Evolutionary conservation across 2,797 vertebrate species (phyloP), one percentile per base, ranked within the genome.

Genomic region (Euphonia xanthogaster): DNA sequence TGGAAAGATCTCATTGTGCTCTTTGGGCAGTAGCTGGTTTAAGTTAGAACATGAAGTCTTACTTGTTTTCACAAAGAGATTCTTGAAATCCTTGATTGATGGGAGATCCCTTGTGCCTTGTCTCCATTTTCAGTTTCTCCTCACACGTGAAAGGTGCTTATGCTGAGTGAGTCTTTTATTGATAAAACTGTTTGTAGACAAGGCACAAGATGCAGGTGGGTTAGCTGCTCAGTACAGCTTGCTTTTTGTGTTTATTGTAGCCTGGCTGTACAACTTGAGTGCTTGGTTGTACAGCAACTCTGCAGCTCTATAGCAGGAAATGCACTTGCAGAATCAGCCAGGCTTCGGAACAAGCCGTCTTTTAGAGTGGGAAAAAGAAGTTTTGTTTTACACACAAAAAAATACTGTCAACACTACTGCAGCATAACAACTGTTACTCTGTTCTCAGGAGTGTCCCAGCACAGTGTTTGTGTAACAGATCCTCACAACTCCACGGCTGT

Each of bases 351-450:
- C 68, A 96, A 89, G 51, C 31, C 14, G 30, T 81, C 93, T 91
- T 95, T 96, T 66, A 61, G 53, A 45, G 50, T 39, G 73, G 57
- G 50, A 70, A 62, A 83, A 68, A 42, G 65, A 79, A 85, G 53
- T 51, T 93, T 96, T 96, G 82, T 96, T 97, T 95, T 72, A 74
- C 28, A 42, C 54, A 77, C 65, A 63, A 74, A 60, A 58, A 95
- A 92, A 62, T 66, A 61, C n/a, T 92, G 79, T 53, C 77, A 87
- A 20, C 19, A 10, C 72, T 61, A 35, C 48, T 81, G 91, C 68
- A 51, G 76, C 23, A 20, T 39, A 81, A 95, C 79, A 95, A 86
- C 16, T 23, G 47, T 70, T 68, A 35, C 65, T 92, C 44, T 97
- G 84, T 97, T 97, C 35, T 77, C 62, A 71, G 62, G 62, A 95